Percentiles rank a stretch among this genome's conserved stretches.
Evolutionary conservation across 2,888 invertebrate genomes (phyloP).

Genomic region (Athetis lepigone): DNA sequence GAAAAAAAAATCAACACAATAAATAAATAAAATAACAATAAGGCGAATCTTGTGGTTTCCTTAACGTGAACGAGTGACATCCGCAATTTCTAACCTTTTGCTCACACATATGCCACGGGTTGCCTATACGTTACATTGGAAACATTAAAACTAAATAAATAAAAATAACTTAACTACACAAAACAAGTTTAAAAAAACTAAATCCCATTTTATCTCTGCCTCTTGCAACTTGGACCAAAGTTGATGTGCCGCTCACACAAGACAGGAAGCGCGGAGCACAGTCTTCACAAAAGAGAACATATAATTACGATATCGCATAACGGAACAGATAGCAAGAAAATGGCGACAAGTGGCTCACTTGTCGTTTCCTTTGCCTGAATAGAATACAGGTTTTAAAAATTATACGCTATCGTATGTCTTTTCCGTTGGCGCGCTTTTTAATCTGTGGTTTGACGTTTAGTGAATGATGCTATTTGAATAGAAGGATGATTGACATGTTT

Average conservation of each 20-base stretch:
- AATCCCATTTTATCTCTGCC: background rate
- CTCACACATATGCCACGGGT: too few species aligned
- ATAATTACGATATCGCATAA: conserved; percentile 86
- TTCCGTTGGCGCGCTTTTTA: conserved; percentile 32
- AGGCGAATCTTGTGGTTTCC: too few species aligned
- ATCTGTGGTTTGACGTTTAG: conserved; percentile 41
- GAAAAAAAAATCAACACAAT: too few species aligned
- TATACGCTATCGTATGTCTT: conserved; percentile 60
- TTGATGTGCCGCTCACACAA: conserved; percentile 68
- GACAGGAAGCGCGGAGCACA: conserved; percentile 83
- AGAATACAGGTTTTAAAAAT: conserved; percentile 63
- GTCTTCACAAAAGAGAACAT: conserved; percentile 85
- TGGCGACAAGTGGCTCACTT: conserved; percentile 80
- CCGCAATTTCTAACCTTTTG: too few species aligned
- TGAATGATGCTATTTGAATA: conserved; percentile 31
- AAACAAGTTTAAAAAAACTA: background rate
- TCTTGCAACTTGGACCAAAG: conserved; percentile 65
- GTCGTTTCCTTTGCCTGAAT: conserved; percentile 78
- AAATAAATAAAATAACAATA: too few species aligned
- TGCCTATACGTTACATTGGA: too few species aligned
- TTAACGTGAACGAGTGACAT: too few species aligned
- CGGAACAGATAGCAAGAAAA: conserved; percentile 73
- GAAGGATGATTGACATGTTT: conserved; percentile 27
- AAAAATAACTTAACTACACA: too few species aligned
- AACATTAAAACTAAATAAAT: too few species aligned